Percentiles rank a stretch among this genome's conserved stretches.
Conservation (phyloP, 2,113 vertebrate genomes). For the Pogonocichla stellata region DNA sequence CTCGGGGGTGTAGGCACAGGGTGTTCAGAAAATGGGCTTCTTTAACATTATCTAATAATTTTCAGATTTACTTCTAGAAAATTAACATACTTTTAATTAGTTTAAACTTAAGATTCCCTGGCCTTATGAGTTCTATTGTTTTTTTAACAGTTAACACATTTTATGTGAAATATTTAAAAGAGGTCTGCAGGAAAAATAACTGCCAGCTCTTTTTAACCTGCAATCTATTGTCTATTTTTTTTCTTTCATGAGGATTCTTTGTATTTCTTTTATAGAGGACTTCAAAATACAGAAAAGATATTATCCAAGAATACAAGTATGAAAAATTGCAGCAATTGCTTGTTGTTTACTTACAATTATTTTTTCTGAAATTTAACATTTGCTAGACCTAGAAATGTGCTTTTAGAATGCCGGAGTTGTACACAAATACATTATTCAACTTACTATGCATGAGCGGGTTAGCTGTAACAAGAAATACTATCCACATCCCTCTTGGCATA, state of each 20-base stretch:
- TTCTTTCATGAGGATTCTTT: background rate
- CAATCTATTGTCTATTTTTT: background rate
- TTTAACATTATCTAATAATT: background rate
- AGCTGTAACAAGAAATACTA: background rate
- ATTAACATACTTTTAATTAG: background rate
- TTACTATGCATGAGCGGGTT: background rate
- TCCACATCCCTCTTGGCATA: background rate
- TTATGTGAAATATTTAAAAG: background rate
- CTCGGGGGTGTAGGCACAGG: accelerated
- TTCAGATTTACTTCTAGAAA: background rate
- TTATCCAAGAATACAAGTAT: background rate
- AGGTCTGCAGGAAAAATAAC: background rate
- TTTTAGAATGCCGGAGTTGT: background rate
- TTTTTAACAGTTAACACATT: background rate
- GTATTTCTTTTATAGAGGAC: background rate
- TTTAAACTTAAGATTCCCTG: background rate
- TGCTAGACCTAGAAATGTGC: background rate
- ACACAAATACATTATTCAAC: background rate
- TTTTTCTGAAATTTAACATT: background rate
- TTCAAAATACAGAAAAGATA: background rate
- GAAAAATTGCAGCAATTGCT: background rate
- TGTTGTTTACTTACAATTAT: background rate
- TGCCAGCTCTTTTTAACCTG: background rate
- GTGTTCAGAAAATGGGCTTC: background rate
- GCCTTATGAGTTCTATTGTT: background rate